Percentiles rank a stretch among this genome's conserved stretches.
Conservation (phyloP, 2,113 vertebrate genomes). For the Cynoglossus semilaevis region DNA sequence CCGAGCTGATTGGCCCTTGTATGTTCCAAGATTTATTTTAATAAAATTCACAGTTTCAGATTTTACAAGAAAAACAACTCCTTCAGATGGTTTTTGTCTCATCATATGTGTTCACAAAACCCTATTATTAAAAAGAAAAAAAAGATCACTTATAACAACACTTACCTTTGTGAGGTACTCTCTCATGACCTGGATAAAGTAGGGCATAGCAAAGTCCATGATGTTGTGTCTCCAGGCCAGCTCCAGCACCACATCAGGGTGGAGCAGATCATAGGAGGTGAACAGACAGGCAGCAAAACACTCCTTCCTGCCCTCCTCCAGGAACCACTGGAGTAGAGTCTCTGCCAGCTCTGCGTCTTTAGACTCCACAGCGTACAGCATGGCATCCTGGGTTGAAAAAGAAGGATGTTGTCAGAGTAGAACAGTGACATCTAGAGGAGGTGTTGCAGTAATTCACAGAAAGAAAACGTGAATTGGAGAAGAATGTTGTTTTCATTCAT, state of each 20-base stretch:
- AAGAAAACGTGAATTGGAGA: neutral
- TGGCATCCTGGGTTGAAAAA: slow-evolving; percentile 79
- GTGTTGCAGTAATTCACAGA: too few relatives aligned
- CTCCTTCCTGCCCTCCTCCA: slow-evolving; percentile 85
- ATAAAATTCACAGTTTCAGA: too few relatives aligned
- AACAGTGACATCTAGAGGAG: slow-evolving; percentile 30
- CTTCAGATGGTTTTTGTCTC: too few relatives aligned
- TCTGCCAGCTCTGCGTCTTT: slow-evolving; percentile 84
- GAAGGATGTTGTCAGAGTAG: too few relatives aligned
- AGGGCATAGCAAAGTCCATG: slow-evolving; percentile 89
- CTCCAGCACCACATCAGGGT: slow-evolving; percentile 86
- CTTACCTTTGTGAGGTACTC: slow-evolving; percentile 88
- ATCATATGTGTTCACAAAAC: too few relatives aligned
- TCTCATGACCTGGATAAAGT: slow-evolving; percentile 90
- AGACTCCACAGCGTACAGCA: slow-evolving; percentile 87
- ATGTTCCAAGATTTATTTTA: too few relatives aligned
- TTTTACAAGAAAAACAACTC: too few relatives aligned
- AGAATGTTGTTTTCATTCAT: neutral
- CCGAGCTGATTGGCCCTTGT: too few relatives aligned
- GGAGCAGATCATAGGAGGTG: slow-evolving; percentile 85
- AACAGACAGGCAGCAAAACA: slow-evolving; percentile 89
- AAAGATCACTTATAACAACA: too few relatives aligned
- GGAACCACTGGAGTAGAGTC: slow-evolving; percentile 87
- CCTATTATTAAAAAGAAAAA: too few relatives aligned
- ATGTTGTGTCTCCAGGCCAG: slow-evolving; percentile 88